Conservation (phyloP, 2,797 vertebrate species). For the Diplodus puntazzo region DNA sequence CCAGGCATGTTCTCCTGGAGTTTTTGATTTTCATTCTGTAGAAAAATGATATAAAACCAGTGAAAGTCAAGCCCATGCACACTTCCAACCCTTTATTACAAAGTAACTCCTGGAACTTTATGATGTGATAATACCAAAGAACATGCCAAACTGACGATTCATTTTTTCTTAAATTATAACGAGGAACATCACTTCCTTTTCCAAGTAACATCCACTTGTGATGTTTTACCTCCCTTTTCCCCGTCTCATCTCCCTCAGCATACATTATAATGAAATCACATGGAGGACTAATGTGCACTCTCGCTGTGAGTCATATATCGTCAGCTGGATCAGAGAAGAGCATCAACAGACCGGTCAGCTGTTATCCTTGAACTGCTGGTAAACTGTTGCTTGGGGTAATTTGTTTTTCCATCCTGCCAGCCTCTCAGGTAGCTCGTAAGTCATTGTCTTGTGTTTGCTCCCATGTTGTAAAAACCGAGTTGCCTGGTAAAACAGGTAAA, state of each 20-base stretch:
- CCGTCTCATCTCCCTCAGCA: background rate
- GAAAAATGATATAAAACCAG: background rate
- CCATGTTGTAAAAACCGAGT: conserved; percentile 52
- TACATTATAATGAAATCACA: conserved; percentile 8
- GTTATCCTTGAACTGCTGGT: conserved; percentile 7
- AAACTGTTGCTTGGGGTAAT: conserved; percentile 32
- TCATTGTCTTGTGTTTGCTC: conserved; percentile 44
- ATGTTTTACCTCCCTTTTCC: conserved; percentile 12
- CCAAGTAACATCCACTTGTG: background rate
- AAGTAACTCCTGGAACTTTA: conserved; percentile 1
- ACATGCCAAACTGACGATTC: background rate
- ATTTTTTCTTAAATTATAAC: conserved; percentile 13
- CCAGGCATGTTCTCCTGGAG: conserved; percentile 4
- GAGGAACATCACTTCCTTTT: conserved; percentile 26
- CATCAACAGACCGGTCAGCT: conserved; percentile 22
- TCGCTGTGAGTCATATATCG: conserved; percentile 32
- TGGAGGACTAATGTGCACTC: conserved; percentile 1
- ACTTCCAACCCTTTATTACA: background rate
- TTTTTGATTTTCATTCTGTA: background rate
- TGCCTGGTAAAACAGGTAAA: conserved; percentile 32
- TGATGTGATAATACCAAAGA: too few relatives aligned
- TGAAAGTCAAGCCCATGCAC: background rate
- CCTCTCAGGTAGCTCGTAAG: conserved; percentile 6
- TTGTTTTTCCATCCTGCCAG: conserved; percentile 37
- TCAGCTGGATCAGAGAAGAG: background rate